Conservation (phyloP, 2,113 vertebrate species). For the Malurus alboscapulatus region DNA sequence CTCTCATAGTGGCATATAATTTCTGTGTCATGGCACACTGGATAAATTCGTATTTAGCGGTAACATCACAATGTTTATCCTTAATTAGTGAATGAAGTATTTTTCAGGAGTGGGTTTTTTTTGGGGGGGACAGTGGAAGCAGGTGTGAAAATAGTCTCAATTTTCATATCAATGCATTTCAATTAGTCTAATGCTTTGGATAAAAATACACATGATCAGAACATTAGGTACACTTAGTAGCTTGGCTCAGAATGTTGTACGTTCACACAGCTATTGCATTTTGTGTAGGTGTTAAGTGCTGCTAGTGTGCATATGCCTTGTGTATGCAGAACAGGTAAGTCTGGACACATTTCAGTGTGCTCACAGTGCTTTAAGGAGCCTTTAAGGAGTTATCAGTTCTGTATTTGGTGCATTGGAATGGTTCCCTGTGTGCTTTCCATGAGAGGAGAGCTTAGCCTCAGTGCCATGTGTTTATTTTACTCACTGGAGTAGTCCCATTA, state of each 20-base stretch:
- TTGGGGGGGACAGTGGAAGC: not conserved
- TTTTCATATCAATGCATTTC: not conserved
- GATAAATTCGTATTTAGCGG: conserved; percentile 22
- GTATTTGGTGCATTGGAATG: not conserved
- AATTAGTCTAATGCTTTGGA: not conserved
- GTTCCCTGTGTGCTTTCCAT: not conserved
- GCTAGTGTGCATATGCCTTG: not conserved
- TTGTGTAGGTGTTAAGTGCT: not conserved
- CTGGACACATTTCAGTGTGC: not conserved
- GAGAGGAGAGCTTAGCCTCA: not conserved
- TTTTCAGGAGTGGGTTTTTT: not conserved
- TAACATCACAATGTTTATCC: conserved; percentile 15
- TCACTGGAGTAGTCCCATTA: conserved; percentile 38
- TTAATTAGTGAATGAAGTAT: not conserved
- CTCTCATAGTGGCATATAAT: not conserved
- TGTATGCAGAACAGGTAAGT: not conserved
- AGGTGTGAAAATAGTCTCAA: not conserved
- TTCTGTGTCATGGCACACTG: not conserved
- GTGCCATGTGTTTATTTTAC: conserved; percentile 31
- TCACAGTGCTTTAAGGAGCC: not conserved
- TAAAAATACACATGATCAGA: not conserved
- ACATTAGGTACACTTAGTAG: not conserved
- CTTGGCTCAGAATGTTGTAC: not conserved
- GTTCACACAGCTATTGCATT: not conserved
- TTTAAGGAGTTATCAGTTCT: not conserved